Conservation (phyloP, 2,888 invertebrate species). For the Colletes collaris region DNA sequence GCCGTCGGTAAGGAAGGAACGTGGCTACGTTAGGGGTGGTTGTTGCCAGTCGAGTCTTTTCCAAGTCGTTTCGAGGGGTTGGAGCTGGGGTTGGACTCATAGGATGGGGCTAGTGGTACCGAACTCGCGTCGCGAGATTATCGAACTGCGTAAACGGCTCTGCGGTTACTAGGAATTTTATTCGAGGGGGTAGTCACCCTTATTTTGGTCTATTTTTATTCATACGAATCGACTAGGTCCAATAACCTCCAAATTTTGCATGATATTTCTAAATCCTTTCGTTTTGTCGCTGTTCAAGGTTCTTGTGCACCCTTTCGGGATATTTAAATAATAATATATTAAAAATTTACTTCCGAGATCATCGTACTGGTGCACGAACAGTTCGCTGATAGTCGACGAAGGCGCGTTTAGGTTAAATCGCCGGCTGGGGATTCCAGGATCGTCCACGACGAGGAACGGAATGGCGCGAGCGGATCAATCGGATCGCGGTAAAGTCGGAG, state of each 20-base stretch:
- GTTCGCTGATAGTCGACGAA: neutral
- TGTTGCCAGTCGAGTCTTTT: slow-evolving; percentile 64
- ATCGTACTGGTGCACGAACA: no score
- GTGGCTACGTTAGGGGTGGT: slow-evolving; percentile 25
- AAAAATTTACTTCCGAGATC: no score
- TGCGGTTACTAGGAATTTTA: no score
- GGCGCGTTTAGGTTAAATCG: slow-evolving; percentile 28
- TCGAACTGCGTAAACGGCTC: neutral
- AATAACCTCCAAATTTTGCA: no score
- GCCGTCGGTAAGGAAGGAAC: slow-evolving; percentile 70
- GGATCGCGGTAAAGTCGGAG: slow-evolving; percentile 37
- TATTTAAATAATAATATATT: no score
- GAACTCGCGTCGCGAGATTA: neutral
- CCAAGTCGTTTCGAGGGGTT: neutral
- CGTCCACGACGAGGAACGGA: slow-evolving; percentile 12
- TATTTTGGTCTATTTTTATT: neutral
- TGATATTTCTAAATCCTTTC: neutral
- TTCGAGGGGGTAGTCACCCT: neutral
- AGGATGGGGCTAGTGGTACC: slow-evolving; percentile 59
- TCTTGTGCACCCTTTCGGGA: no score
- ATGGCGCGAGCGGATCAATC: slow-evolving; percentile 37
- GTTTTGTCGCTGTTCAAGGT: no score
- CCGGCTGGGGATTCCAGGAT: slow-evolving; percentile 16
- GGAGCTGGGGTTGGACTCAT: slow-evolving; percentile 1
- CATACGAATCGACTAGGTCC: no score